Base-by-base conservation (phyloP, 2,888 invertebrate species). In the Fissipunctia ypsillon region DNA sequence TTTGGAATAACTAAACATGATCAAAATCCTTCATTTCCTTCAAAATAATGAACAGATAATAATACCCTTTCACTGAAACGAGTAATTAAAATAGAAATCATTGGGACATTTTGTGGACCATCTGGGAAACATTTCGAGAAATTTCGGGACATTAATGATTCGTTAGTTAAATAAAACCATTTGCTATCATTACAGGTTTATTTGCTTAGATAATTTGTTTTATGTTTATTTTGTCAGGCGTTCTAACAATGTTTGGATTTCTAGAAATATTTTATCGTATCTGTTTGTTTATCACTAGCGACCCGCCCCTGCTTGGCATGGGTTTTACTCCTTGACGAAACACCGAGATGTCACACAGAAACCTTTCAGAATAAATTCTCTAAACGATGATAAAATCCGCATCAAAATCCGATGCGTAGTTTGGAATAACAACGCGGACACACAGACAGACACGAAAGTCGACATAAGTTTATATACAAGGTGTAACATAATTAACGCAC, bases 41-140 rank as follows among this genome's bases (percentile, higher is more conserved):
- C 35, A 64, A 54, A 67, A 64, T 68, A 41, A 66, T 48, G 10
- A 48, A 38, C 22, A n/a, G 54, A 73, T 78, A 52, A 60, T 28
- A 64, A 48, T 56, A n/a, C 54, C 6, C 1, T 31, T 50, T 45
- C 50, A n/a, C 22, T 31, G 43, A 65, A 80, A 65, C 52, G 38
- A 65, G 14, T 69, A 45, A 65, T 80, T 79, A 54, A 73, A 69
- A 45, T 19, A 56, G 35, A 73, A 68, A 52, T n/a, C n/a, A n/a
- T 73, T 52, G n/a, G 31, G 43, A 70, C 28, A 63, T 63, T n/a
- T 77, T 70, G 22, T 2, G 38, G 4, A 61, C 10, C 73, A 38
- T 73, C 73, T n/a, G 45, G n/a, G 45, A 31, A 16, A 14, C 9
- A 48, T 48, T 74, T 57, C 6, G 31, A 4, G n/a, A 57, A 2